A percentile compares a stretch with the other conserved stretches of the same genome.
phyloP scores from a whole-genome alignment of 2,113 vertebrate genomes.

The Panurus biarmicus region DNA sequence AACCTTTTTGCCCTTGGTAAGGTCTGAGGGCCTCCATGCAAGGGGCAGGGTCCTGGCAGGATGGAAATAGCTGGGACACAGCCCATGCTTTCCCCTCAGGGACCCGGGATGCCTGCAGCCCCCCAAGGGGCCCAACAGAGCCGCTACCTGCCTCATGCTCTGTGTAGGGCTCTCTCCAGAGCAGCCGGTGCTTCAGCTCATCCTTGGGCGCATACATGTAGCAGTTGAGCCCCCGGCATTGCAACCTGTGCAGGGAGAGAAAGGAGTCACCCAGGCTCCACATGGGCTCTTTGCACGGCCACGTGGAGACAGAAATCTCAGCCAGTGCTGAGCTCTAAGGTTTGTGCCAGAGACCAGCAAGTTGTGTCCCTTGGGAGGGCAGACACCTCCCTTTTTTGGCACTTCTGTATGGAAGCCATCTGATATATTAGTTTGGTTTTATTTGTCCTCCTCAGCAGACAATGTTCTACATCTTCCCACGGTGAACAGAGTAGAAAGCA shows the following conservation, averaged over 20 bases:
- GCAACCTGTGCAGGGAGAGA: slow-evolving; percentile 31
- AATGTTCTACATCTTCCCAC: neutral
- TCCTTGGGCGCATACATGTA: slow-evolving; percentile 86
- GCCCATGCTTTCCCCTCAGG: neutral
- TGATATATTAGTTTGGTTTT: neutral
- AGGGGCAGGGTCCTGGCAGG: neutral
- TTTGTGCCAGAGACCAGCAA: neutral
- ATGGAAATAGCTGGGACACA: neutral
- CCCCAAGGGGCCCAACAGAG: neutral
- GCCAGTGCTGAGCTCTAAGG: neutral
- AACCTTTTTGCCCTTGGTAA: neutral
- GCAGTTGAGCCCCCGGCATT: slow-evolving; percentile 74
- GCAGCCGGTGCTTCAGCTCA: slow-evolving; percentile 82
- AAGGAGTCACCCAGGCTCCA: neutral
- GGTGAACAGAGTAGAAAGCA: neutral
- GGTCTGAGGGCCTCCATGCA: neutral
- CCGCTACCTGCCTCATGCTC: slow-evolving; percentile 78
- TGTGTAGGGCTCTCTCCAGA: slow-evolving; percentile 86
- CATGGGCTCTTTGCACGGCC: accelerated
- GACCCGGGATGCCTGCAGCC: neutral
- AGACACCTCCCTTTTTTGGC: neutral
- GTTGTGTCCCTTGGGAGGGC: neutral
- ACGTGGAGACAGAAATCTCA: neutral
- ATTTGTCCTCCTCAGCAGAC: neutral
- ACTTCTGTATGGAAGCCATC: neutral